These are phyloP conservation scores for Xenotilapia flavipinnis DNA, from an alignment of 2,113 vertebrate species.

Conservation along the genomic window DNA sequence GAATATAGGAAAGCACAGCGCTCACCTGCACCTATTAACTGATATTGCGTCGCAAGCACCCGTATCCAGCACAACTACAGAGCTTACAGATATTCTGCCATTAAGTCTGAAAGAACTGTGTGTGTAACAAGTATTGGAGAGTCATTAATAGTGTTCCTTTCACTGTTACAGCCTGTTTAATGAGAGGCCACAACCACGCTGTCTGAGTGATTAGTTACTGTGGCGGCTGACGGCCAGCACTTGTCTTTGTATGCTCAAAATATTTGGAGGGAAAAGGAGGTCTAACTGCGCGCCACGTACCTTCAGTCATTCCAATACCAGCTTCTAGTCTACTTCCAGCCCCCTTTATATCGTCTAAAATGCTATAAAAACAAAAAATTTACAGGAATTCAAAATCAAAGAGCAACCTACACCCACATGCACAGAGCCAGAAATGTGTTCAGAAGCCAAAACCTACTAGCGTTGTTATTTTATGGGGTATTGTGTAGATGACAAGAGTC, in stretches of 20 bases:
- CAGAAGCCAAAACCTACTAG: not conserved
- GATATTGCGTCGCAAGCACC: not conserved
- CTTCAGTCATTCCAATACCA: not conserved
- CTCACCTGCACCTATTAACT: not conserved
- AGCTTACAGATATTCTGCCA: not conserved
- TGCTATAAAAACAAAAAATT: not conserved
- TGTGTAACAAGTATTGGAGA: not conserved
- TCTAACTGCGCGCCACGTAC: not conserved
- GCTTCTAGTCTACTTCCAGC: not conserved
- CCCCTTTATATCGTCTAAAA: not conserved
- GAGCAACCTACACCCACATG: not conserved
- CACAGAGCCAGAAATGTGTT: not conserved
- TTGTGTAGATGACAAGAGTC: slow-evolving; percentile 3
- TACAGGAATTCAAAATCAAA: not conserved
- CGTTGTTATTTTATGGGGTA: slow-evolving; percentile 8
- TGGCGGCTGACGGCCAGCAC: slow-evolving; percentile 5
- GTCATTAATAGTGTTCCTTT: slow-evolving; percentile 48
- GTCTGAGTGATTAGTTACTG: slow-evolving; percentile 44
- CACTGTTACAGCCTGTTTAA: slow-evolving; percentile 29
- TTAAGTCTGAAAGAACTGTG: not conserved
- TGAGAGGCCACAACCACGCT: slow-evolving; percentile 25
- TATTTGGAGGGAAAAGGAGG: not conserved
- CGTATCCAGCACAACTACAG: not conserved
- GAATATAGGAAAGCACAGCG: not conserved
- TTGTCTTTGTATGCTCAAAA: not conserved